Evolutionary conservation across 2,888 invertebrate genomes (phyloP), one percentile per base, ranked within the genome.

Genomic region (Sericinus montela): DNA sequence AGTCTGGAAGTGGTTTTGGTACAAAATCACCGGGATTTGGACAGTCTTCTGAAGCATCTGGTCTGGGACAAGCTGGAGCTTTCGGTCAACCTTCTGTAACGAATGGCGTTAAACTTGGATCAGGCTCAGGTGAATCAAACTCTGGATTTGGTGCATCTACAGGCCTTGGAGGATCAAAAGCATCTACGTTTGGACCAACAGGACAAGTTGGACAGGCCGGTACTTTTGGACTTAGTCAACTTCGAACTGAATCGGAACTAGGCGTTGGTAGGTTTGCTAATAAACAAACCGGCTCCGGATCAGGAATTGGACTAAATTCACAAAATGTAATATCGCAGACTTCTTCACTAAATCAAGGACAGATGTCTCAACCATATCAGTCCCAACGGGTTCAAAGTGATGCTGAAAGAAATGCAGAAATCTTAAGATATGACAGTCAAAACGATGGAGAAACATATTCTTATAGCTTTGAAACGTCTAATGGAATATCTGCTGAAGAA

Each of bases 401-500:
- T 1, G 68, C 74, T 5, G 88, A 87, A 29, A 76, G 74, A 51
- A 73, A 65, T 32, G 84, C 88, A 7, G 75, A 84, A 57, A 87
- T 75, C 28, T 54, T 88, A 38, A 77, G 72, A 68, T 83, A 76
- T 50, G 74, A 80, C 7, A 86, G 74, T 55, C 69, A 83, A 52
- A 87, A 81, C 42, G 81, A 87, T 46, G 86, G 86, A 16, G 80
- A 86, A 40, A 73, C 70, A 6, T 88, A 77, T 56, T 59, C 78
- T 0, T 88, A 85, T 57, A 80, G 72, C 45, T 88, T 80, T 34
- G 87, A 88, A 60, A 87, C 88, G 1, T 85, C 87, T 0, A 88
- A 88, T 45, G 87, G 88, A 3, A 87, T 88, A 53, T 69, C 80
- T 48, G 86, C 83, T 65, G 87, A 86, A 53, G 87, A 86, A 54